Evolutionary conservation across 2,113 vertebrate genomes (phyloP), one percentile per base, ranked within the genome.

Genomic region (Xenopus borealis): DNA sequence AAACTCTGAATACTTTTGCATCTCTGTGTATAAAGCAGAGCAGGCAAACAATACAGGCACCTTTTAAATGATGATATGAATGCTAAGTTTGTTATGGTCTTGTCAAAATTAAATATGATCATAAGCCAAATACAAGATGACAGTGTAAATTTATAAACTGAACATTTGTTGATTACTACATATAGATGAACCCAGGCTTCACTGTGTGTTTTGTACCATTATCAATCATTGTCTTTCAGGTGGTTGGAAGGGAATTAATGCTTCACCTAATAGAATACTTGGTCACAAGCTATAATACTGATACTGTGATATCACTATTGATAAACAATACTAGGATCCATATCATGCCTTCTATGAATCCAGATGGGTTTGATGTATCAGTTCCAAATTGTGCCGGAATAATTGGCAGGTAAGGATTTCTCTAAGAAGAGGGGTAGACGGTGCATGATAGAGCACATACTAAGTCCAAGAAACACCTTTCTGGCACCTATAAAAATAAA

Each of bases 321-420:
- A 87, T 99, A 76, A 87, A 88, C 47, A 93, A 79, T 58, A 93
- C 93, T 0, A 89, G 96, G 10, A 84, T 99, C 78, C 97, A 98
- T 80, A 91, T 99, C 83, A 88, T 99, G 88, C 94, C 95, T 2
- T 94, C 95, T 0, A 97, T 99, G 96, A 99, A 99, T 82, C 97
- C 97, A 0, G 97, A 99, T 66, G 97, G 96, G 62, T 99, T 96
- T 40, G 94, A 96, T 75, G 80, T 83, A 0, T 83, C 92, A 0
- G 61, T 74, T 53, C 89, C 83, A 0, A 61, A 92, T 62, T 99
- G 95, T 75, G 71, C 67, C 3, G 86, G 83, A 79, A 83, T 79
- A 23, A 53, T 11, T 3, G 97, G 97, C 80, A 93, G 97, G 97
- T 97, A 82, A 86, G 83, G 55, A 55, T 50, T 9, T 40, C 33